These are phyloP conservation scores for Cyanoderma ruficeps DNA, from an alignment of 2,113 vertebrate species.

Conservation along the genomic window DNA sequence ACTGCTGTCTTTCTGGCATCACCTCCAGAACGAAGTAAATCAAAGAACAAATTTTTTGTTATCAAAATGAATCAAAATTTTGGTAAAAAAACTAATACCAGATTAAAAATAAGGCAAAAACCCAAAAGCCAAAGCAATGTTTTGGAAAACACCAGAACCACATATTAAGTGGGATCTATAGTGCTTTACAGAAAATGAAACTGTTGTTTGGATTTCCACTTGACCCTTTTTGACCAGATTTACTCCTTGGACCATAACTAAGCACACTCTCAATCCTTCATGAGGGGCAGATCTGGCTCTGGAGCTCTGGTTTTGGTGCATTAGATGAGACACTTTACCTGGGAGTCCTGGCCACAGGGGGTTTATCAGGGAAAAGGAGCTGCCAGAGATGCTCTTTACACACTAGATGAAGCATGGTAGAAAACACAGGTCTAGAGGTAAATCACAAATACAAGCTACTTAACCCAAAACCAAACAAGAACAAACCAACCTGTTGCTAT, in stretches of 20 bases:
- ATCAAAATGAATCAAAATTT: neutral
- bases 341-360: neutral
- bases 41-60: neutral
- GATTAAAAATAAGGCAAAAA: neutral
- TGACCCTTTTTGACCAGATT: neutral
- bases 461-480: neutral
- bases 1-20: neutral
- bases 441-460: neutral
- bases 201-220: neutral
- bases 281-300: neutral
- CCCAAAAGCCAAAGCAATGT: neutral
- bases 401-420: neutral
- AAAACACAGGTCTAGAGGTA: neutral
- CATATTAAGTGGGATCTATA: neutral
- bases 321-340: neutral
- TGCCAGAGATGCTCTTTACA: neutral
- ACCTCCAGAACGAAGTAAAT: neutral
- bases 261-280: neutral
- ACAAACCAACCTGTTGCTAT: neutral
- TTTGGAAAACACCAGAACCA: neutral
- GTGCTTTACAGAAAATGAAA: neutral
- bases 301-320: neutral
- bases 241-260: neutral
- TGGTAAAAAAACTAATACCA: neutral
- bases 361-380: neutral